A percentile compares a stretch with the other conserved stretches of the same genome.
Evolutionary conservation across 92 coral and sea anemone genomes (phyloP).

Genomic region (Hydrozoanthus gracilis): DNA sequence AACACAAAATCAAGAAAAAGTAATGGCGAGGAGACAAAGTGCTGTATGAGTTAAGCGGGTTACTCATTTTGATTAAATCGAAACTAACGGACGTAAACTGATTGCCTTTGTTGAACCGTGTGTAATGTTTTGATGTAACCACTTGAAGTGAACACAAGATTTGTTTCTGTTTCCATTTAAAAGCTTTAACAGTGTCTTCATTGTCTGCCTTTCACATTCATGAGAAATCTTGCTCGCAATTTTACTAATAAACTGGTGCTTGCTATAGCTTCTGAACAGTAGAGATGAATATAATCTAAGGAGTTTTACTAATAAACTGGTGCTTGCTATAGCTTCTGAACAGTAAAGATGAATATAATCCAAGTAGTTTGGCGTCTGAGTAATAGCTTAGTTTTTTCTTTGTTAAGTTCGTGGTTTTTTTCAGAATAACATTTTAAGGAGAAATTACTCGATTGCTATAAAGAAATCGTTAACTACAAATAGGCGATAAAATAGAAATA

Average conservation of each 20-base stretch:
- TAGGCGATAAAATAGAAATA: background rate
- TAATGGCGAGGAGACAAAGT: slow-evolving; percentile 19
- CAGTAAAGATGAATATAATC: background rate
- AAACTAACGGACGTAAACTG: background rate
- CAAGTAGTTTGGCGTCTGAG: background rate
- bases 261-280: slow-evolving; percentile 21
- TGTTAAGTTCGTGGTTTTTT: background rate
- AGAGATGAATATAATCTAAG: background rate
- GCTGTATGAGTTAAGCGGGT: slow-evolving; percentile 26
- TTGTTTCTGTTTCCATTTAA: background rate
- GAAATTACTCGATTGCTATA: no score
- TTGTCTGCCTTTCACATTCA: no score
- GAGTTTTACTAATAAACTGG: background rate
- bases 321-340: slow-evolving; percentile 30
- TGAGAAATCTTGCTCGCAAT: background rate
- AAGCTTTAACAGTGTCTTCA: no score
- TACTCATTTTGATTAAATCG: no score
- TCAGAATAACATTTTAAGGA: no score
- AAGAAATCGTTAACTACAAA: no score
- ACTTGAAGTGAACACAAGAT: background rate
- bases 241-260: background rate
- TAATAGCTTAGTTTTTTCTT: background rate
- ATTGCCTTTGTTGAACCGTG: no score
- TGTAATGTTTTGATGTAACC: background rate
- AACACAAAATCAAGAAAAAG: slow-evolving; percentile 5